A percentile compares a stretch with the other conserved stretches of the same genome.
These are phyloP conservation scores for Drosophila mulleri DNA, from an alignment of 2,888 invertebrate species.

Conservation along the genomic window DNA sequence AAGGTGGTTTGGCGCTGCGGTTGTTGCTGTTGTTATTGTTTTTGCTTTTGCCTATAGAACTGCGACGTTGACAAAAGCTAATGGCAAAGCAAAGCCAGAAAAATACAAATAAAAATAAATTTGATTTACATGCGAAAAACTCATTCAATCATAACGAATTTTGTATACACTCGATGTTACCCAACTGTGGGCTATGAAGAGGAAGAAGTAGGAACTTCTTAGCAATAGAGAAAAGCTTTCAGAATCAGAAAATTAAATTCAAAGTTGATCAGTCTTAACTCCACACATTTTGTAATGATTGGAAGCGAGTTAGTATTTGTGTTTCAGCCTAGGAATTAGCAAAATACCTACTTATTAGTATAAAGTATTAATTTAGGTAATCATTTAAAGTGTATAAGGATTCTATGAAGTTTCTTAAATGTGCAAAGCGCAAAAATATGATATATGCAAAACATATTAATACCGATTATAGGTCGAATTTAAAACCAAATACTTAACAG, in stretches of 20 bases:
- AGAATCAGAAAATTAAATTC: neutral
- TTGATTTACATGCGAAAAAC: slow-evolving; percentile 25
- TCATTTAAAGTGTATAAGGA: neutral
- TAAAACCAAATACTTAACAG: neutral
- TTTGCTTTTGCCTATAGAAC: slow-evolving; percentile 40
- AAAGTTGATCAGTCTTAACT: neutral
- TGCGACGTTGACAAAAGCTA: slow-evolving; percentile 73
- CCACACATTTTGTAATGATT: neutral
- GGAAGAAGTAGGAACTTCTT: neutral
- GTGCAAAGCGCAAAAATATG: neutral
- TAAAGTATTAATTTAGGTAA: neutral
- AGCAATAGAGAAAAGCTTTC: neutral
- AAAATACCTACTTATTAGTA: neutral
- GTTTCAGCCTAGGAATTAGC: neutral
- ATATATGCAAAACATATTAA: neutral
- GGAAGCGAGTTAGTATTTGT: neutral
- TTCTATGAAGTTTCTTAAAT: neutral
- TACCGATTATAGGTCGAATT: neutral
- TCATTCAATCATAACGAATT: slow-evolving; percentile 12
- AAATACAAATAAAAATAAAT: slow-evolving; percentile 19
- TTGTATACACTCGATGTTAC: neutral
- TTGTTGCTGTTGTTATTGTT: slow-evolving; percentile 11
- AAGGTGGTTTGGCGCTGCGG: slow-evolving; percentile 33
- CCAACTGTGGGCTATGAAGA: neutral
- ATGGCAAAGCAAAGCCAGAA: slow-evolving; percentile 46